Evolutionary conservation across 2,113 vertebrate species (phyloP).

Genomic region (Noturus placidus): DNA sequence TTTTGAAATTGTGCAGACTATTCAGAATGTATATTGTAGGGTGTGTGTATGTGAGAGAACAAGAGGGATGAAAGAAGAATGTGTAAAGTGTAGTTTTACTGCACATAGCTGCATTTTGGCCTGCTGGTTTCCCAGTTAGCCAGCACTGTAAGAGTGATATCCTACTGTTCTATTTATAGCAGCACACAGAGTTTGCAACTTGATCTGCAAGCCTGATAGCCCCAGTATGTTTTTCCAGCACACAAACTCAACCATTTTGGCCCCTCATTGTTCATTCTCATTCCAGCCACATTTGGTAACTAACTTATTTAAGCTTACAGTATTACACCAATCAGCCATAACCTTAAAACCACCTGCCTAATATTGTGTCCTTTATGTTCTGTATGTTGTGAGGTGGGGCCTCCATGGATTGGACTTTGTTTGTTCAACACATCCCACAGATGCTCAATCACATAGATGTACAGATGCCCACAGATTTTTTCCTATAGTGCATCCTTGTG

Average conservation of each 20-base stretch:
- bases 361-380: no score
- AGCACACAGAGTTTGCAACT: slow-evolving; percentile 76
- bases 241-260: slow-evolving; percentile 34
- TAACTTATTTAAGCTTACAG: slow-evolving; percentile 17
- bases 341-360: no score
- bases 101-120: slow-evolving; percentile 38
- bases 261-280: slow-evolving; percentile 2
- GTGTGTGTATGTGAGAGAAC: background rate
- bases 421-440: no score
- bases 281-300: background rate
- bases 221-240: slow-evolving; percentile 49
- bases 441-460: no score
- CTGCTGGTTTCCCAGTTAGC: slow-evolving; percentile 39
- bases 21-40: background rate
- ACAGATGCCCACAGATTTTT: no score
- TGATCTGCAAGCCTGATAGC: slow-evolving; percentile 69
- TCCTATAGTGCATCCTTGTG: no score
- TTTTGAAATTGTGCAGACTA: background rate
- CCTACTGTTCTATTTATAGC: slow-evolving; percentile 76
- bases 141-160: slow-evolving; percentile 61
- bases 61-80: slow-evolving; percentile 15
- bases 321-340: background rate
- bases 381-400: no score
- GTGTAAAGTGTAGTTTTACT: slow-evolving; percentile 45
- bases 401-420: no score